Base-by-base conservation (phyloP, 2,113 vertebrate genomes). In the Varanus salvator region DNA sequence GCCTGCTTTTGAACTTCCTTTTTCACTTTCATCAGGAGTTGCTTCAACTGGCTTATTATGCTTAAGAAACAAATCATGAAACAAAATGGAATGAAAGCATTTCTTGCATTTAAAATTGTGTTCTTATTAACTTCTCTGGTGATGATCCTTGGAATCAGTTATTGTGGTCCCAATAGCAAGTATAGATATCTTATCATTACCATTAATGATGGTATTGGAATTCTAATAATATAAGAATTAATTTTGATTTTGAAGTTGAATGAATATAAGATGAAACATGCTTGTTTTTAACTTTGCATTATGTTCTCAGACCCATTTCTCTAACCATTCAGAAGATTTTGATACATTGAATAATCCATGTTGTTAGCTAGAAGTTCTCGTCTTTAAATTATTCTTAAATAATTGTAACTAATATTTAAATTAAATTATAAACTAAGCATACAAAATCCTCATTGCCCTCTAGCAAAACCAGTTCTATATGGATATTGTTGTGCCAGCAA, bases 21-120 rank as follows among this genome's bases (percentile, higher is more conserved):
- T 44, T 44, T 44, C 38, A 44, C 38, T 44, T 44, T 44, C 38
- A 44, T 44, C 38, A 44, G 38, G 38, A 44, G 38, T 44, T 44
- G 38, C 3, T 44, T 44, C 38, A 44, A 44, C 38, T 38, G 38
- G 38, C 17, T n/a, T 86, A 64, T 75, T 57, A 75, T 60, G 31
- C n/a, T 4, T 64, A 64, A 64, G 6, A 44, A 38, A 21, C 34
- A 44, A 81, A 7, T 17, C 90, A 38, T 72, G 81, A 78, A 85
- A 93, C 92, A 77, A 34, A 87, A 82, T 52, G 84, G 88, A 92
- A 77, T 50, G 57, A 29, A 50, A 89, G 64, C 0, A 0, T 88
- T 92, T 84, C 82, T 94, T 95, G 64, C 60, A 91, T 84, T 90
- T 94, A 94, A 50, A 84, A 90, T 90, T 89, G 74, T 68, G n/a